Percentiles rank a stretch among this genome's conserved stretches.
Conservation (phyloP, 2,797 vertebrate species). For the Antrozous pallidus region DNA sequence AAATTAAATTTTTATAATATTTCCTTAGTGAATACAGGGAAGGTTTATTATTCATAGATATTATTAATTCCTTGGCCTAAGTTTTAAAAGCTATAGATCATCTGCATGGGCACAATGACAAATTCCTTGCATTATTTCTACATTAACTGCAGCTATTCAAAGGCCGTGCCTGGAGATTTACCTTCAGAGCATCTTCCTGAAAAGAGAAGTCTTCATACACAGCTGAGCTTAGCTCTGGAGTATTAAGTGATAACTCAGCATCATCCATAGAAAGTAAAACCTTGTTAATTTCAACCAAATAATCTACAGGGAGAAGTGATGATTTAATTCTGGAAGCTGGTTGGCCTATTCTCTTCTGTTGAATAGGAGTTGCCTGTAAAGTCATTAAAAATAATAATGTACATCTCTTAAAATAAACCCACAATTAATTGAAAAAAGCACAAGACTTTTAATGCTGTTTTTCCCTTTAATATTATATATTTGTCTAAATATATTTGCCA, state of each 20-base stretch:
- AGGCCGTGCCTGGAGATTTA: slow-evolving; percentile 64
- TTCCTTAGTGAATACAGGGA: neutral
- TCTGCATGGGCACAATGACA: neutral
- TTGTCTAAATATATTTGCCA: no score
- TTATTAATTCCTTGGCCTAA: neutral
- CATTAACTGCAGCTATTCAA: neutral
- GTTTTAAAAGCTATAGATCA: neutral
- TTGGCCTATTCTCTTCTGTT: slow-evolving; percentile 73
- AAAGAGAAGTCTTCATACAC: slow-evolving; percentile 92
- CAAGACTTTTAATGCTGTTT: no score
- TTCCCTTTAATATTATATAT: no score
- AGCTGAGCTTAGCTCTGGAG: slow-evolving; percentile 89
- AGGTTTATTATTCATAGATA: neutral
- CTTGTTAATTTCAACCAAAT: slow-evolving; percentile 94
- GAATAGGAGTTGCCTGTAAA: slow-evolving; percentile 71
- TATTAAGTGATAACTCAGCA: slow-evolving; percentile 91
- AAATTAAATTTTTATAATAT: neutral
- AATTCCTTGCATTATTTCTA: neutral
- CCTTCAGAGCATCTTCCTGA: slow-evolving; percentile 94
- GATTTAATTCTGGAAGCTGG: slow-evolving; percentile 55
- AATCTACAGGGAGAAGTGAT: slow-evolving; percentile 86
- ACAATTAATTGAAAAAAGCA: neutral
- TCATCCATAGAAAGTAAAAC: slow-evolving; percentile 91
- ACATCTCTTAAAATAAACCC: neutral
- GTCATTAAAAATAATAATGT: neutral